Evolutionary conservation across 2,113 vertebrate species (phyloP), one percentile per base, ranked within the genome.

Genomic region (Lepisosteus osseus): DNA sequence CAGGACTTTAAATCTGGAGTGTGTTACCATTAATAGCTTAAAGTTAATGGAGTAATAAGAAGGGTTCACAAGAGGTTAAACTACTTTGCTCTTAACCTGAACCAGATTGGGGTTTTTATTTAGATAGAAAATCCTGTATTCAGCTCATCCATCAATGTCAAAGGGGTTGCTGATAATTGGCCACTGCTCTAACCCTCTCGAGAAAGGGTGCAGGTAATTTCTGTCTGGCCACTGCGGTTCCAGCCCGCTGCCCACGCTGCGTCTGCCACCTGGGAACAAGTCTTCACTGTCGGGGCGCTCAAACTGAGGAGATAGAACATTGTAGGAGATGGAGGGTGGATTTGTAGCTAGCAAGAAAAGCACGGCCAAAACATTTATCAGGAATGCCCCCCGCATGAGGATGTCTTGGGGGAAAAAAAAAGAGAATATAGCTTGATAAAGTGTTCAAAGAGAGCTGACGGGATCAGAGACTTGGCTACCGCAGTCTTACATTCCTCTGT

Each of bases 361-460:
- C 69, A 76, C 76, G 81, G 83, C 84, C 86, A 91, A 77, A 90
- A 87, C 86, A 89, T 77, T 61, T 68, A 83, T 86, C 77, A 54
- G 66, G 79, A 86, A 71, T 2, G 41, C 47, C 72, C 69, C 74
- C 71, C 29, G 65, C 68, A 9, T n/a, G 47, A 17, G 29, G 17
- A 8, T 76, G 47, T 51, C 47, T 51, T 6, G 9, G 47, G 47
- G 9, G 47, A 51, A 51, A 51, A 51, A 8, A 51, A 51, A 51
- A 51, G 47, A 51, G 74, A 79, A 74, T 69, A 72, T 75, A 76
- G 81, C 75, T 72, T 81, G 79, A 79, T 79, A 71, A 83, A 29
- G 75, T 73, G 82, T 80, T 84, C 66, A 76, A 68, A 55, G 69
- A 47, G 54, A n/a, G 65, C 64, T 51, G 64, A 67, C 47, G 51